phyloP scores from a whole-genome alignment of 2,113 vertebrate species.

The Sarotherodon lohbergeri region DNA sequence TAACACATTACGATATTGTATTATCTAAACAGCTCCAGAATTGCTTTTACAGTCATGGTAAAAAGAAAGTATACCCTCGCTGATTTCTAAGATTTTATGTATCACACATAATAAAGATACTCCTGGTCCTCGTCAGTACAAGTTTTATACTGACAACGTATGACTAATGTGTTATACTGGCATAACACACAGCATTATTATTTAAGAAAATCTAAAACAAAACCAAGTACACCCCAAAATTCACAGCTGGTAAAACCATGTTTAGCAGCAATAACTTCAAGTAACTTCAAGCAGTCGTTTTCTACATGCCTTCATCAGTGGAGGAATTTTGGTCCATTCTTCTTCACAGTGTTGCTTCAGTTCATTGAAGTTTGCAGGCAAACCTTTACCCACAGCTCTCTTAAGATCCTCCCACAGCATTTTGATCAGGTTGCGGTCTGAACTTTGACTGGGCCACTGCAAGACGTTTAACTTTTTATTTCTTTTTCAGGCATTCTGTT shows the following conservation, averaged over 20 bases:
- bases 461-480: background rate
- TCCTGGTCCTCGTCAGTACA: background rate
- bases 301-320: background rate
- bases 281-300: background rate
- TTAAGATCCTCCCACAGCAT: background rate
- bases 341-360: background rate
- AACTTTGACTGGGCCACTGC: background rate
- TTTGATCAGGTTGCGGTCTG: background rate
- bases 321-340: background rate
- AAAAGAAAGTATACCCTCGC: background rate
- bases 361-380: background rate
- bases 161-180: background rate
- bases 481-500: background rate
- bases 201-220: background rate
- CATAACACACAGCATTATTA: background rate
- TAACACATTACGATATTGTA: background rate
- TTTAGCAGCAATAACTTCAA: background rate
- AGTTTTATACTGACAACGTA: background rate
- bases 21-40: background rate
- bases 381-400: background rate
- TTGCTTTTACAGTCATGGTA: background rate
- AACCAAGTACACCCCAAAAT: background rate
- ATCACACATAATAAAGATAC: background rate
- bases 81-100: background rate
- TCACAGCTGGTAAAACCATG: background rate